phyloP scores from a whole-genome alignment of 2,113 vertebrate genomes.

The Cyanistes caeruleus region DNA sequence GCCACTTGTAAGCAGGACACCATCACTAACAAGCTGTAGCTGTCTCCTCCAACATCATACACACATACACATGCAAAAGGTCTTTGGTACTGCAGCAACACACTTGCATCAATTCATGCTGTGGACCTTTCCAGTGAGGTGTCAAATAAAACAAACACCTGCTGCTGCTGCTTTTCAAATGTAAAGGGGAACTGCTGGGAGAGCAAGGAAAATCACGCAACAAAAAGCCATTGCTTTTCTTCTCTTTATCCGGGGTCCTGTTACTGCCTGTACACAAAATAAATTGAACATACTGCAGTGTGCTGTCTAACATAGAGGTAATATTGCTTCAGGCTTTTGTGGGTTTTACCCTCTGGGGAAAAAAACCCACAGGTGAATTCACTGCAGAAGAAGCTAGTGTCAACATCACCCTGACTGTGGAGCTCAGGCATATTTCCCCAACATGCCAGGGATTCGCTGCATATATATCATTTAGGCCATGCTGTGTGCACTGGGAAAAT shows the following conservation, averaged over 20 bases:
- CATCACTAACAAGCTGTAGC: background rate
- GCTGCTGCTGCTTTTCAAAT: background rate
- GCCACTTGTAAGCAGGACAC: background rate
- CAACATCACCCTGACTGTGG: background rate
- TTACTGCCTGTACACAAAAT: background rate
- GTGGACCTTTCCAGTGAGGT: background rate
- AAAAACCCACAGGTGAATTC: background rate
- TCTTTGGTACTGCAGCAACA: background rate
- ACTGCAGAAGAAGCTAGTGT: background rate
- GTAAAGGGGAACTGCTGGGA: background rate
- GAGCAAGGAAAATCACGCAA: background rate
- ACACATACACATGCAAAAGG: background rate
- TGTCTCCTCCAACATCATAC: background rate
- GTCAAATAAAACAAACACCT: background rate
- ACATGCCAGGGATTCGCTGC: background rate
- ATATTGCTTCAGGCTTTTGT: background rate
- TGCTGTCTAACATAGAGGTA: background rate
- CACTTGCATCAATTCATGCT: background rate
- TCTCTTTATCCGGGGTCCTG: background rate
- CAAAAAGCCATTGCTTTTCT: background rate
- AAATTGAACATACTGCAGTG: background rate
- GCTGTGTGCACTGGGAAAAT: background rate
- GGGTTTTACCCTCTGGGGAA: background rate
- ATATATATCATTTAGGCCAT: background rate
- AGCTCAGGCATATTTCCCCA: background rate